Base-by-base conservation (phyloP, 1,140 invertebrate species). In the Caenorhabditis latens region DNA sequence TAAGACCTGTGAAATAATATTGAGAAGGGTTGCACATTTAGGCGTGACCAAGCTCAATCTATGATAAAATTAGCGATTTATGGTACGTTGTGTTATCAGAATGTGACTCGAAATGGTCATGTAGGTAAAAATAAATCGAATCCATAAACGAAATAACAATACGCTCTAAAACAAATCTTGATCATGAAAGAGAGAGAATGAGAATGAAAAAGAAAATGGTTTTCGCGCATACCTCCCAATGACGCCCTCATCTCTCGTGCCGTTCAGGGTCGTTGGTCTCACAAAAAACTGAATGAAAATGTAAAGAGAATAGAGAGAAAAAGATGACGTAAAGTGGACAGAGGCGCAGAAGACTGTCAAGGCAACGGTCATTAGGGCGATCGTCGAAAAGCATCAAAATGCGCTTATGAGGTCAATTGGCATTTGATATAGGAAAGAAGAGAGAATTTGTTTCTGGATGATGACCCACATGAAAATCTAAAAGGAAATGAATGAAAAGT, bases 351-450 rank as follows among this genome's bases (percentile, higher is more conserved):
- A 40, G 42, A 83, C 21, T 53, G 48, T 83, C 65, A 71, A 71
- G 43, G 65, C 71, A 79, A 79, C 71, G 71, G 71, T 79, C 43
- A 79, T 79, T 79, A 79, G 46, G 71, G 21, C 24, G 2, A 40
- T 48, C 65, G 50, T 53, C 50, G 50, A 71, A 50, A 50, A 79
- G 21, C 71, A 79, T 79, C 43, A 79, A 79, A 79, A 79, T 53
- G 71, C 71, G 71, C 71, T 50, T 79, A 79, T 79, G 71, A 79
- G 71, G 71, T 79, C 71, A 79, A 79, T 79, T 79, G 71, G 71
- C 46, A 53, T 79, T 79, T 79, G 71, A 79, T 79, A 79, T 48
- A 11, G 11, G n/a, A 6, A 46, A 11, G 6, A 21, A 43, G 24
- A 7, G 65, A 19, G 61, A 65, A 11, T 65, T 21, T 42, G 6